phyloP scores from a whole-genome alignment of 1,140 invertebrate genomes.

The Heliconius melpomene region DNA sequence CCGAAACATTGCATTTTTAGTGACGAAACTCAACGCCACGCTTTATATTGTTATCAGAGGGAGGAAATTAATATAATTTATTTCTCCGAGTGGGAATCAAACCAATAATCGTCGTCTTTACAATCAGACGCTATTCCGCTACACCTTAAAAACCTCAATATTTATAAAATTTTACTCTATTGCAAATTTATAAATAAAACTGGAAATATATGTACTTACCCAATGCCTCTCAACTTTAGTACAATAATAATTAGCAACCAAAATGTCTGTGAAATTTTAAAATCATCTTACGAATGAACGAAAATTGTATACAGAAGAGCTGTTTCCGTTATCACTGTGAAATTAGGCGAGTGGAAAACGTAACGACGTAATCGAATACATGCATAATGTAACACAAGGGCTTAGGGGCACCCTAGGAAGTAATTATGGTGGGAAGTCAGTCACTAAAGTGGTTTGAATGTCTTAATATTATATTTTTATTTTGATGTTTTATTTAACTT shows the following conservation, averaged over 20 bases:
- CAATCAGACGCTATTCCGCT: too few relatives aligned
- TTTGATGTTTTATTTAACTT: not conserved
- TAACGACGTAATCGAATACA: constrained; percentile 30
- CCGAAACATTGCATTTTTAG: too few relatives aligned
- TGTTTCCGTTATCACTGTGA: constrained; percentile 10
- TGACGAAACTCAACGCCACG: too few relatives aligned
- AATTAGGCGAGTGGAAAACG: constrained; percentile 30
- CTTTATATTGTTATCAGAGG: too few relatives aligned
- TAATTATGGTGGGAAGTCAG: constrained; percentile 12
- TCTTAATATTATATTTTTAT: not conserved
- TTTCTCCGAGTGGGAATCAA: too few relatives aligned
- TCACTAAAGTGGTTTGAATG: not conserved
- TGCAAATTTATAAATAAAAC: too few relatives aligned
- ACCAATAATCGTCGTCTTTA: too few relatives aligned
- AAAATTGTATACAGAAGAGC: constrained; percentile 2
- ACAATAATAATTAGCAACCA: not conserved
- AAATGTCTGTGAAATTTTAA: not conserved
- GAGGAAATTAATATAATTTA: too few relatives aligned
- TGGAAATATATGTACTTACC: too few relatives aligned
- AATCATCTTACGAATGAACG: not conserved
- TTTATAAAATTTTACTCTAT: too few relatives aligned
- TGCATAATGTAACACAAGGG: constrained; percentile 28
- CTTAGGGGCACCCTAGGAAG: constrained; percentile 21
- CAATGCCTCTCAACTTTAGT: too few relatives aligned
- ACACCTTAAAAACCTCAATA: too few relatives aligned